phyloP scores from a whole-genome alignment of 35 echinoderm and acorn worm genomes.

The Amphiura filiformis region DNA sequence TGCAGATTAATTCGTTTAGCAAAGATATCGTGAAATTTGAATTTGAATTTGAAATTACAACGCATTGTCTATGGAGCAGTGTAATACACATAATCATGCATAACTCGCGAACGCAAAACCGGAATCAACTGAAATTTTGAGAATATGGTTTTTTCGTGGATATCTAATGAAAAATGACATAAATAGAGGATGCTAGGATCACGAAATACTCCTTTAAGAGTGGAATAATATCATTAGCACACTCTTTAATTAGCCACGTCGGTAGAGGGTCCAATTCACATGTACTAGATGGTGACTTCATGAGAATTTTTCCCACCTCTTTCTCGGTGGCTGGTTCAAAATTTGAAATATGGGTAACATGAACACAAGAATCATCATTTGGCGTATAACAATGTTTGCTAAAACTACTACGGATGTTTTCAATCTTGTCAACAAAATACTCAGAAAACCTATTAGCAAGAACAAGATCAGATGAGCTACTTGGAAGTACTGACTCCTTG shows the following conservation, averaged over 20 bases:
- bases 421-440: not conserved
- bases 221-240: conserved; percentile 26
- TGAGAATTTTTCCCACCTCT: conserved; percentile 39
- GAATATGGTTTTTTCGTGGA: too few species aligned
- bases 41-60: too few species aligned
- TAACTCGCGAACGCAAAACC: too few species aligned
- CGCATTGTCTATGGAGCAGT: too few species aligned
- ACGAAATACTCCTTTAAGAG: too few species aligned
- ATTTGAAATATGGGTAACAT: not conserved
- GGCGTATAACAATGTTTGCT: not conserved
- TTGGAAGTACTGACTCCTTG: not conserved
- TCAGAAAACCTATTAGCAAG: conserved; percentile 6
- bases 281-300: conserved; percentile 37
- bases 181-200: too few species aligned
- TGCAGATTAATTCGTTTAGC: too few species aligned
- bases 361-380: not conserved
- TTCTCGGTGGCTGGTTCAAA: conserved; percentile 5
- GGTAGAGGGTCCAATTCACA: conserved; percentile 39
- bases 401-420: not conserved
- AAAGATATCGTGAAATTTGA: too few species aligned
- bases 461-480: not conserved
- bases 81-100: too few species aligned
- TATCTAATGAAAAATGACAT: too few species aligned
- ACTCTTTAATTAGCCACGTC: conserved; percentile 25
- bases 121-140: too few species aligned